A percentile compares a stretch with the other conserved stretches of the same genome.
These are phyloP conservation scores for Hirtodrosophila cameraria DNA, from an alignment of 2,888 invertebrate genomes.

Conservation along the genomic window DNA sequence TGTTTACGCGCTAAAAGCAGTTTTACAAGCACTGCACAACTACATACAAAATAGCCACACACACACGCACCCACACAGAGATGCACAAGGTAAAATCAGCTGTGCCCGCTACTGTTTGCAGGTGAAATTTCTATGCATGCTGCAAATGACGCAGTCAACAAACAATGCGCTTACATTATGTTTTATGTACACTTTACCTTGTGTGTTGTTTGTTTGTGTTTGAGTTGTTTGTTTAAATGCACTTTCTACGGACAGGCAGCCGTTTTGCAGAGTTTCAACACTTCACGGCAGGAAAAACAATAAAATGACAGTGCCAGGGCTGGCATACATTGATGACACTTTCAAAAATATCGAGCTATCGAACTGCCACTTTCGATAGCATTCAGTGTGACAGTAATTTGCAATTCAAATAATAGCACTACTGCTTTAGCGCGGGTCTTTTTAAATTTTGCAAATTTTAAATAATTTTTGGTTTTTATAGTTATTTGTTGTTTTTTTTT, in stretches of 20 bases:
- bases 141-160: constrained; percentile 27
- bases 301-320: constrained; percentile 34
- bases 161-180: not conserved
- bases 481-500: no score
- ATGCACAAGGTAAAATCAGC: constrained; percentile 57
- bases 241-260: constrained; percentile 64
- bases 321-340: constrained; percentile 18
- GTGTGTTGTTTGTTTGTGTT: constrained; percentile 23
- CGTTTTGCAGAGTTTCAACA: constrained; percentile 41
- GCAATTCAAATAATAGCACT: not conserved
- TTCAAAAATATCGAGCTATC: constrained; percentile 18
- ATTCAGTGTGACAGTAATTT: not conserved
- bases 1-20: constrained; percentile 73
- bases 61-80: constrained; percentile 10
- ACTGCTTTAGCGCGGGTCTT: not conserved
- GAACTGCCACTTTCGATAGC: not conserved
- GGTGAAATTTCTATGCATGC: constrained; percentile 73
- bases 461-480: no score
- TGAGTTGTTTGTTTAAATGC: constrained; percentile 68
- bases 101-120: constrained; percentile 60
- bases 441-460: not conserved
- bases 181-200: constrained; percentile 48
- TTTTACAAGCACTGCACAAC: constrained; percentile 57
- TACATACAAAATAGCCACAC: constrained; percentile 19
- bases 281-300: constrained; percentile 51